Evolutionary conservation across 1,140 invertebrate genomes (phyloP).

Genomic region (Drosophila jambulina): DNA sequence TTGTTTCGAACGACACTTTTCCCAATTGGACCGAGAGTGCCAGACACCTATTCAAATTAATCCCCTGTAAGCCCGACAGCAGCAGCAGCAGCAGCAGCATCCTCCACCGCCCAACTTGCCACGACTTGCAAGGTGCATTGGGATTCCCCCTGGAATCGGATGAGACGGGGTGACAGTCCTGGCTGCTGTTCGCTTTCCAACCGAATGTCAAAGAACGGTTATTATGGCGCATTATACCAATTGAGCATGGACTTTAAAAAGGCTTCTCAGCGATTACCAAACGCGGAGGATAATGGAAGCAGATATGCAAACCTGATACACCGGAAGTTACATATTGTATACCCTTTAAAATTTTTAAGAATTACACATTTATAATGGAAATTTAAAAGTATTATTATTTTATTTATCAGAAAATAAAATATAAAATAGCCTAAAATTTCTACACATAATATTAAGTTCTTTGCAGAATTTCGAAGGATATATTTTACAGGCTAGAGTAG

Average conservation of each 20-base stretch:
- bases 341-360: neutral
- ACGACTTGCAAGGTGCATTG: conserved; percentile 29
- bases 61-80: conserved; percentile 72
- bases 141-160: neutral
- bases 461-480: too few species aligned
- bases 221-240: conserved; percentile 60
- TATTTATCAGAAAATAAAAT: neutral
- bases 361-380: neutral
- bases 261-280: conserved; percentile 59
- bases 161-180: conserved; percentile 39
- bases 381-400: neutral
- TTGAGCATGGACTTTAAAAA: conserved; percentile 51
- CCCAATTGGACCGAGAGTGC: conserved; percentile 62
- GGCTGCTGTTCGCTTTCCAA: conserved; percentile 24
- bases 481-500: too few species aligned
- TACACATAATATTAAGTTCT: too few species aligned
- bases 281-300: conserved; percentile 44
- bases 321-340: neutral
- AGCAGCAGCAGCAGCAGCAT: conserved; percentile 5
- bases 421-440: too few species aligned
- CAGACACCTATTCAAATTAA: conserved; percentile 79
- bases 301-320: neutral
- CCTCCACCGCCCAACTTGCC: neutral
- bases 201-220: conserved; percentile 50
- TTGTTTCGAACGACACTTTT: conserved; percentile 68